Evolutionary conservation across 2,797 vertebrate genomes (phyloP).

Genomic region (Argentina silus): DNA sequence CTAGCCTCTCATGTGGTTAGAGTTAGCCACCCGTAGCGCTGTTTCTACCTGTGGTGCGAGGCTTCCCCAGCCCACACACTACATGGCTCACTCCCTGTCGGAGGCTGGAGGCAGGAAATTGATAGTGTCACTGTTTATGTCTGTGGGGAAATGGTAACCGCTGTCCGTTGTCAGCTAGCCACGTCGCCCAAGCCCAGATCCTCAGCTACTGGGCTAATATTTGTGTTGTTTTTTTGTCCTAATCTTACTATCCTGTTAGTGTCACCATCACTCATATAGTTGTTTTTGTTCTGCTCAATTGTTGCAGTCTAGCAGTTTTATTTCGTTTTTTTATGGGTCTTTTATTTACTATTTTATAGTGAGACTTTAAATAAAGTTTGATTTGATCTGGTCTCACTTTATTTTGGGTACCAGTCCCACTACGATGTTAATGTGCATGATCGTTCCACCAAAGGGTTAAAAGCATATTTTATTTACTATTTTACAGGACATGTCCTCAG

Average conservation of each 20-base stretch:
- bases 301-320: no score
- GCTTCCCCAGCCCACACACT: slow-evolving; percentile 45
- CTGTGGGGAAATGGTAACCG: slow-evolving; percentile 71
- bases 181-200: slow-evolving; percentile 13
- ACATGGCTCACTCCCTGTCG: slow-evolving; percentile 44
- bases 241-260: not conserved
- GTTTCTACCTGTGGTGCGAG: slow-evolving; percentile 23
- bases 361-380: no score
- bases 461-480: no score
- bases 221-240: not conserved
- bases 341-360: no score
- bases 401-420: no score
- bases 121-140: slow-evolving; percentile 77
- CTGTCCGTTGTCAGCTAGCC: slow-evolving; percentile 59
- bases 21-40: slow-evolving; percentile 23
- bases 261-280: not conserved
- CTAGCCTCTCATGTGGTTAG: slow-evolving; percentile 20
- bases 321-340: no score
- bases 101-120: slow-evolving; percentile 71
- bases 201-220: not conserved
- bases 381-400: no score
- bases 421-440: no score
- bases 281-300: no score
- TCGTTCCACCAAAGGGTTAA: no score
- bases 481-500: not conserved